These are phyloP conservation scores for Hydriomena furcata DNA, from an alignment of 2,888 invertebrate genomes.

Conservation along the genomic window DNA sequence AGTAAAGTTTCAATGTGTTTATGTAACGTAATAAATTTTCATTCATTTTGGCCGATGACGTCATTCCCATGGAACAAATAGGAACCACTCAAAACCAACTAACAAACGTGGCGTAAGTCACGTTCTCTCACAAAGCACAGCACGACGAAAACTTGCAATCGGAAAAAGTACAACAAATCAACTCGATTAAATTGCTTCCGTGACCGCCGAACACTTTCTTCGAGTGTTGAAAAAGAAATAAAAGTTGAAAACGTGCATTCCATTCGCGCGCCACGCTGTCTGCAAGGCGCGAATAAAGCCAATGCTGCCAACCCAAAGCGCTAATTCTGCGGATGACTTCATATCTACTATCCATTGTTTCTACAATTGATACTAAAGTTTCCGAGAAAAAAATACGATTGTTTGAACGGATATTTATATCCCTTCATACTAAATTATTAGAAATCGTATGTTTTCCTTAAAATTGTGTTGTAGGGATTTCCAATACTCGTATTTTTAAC, in stretches of 20 bases:
- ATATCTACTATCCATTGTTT: conserved; percentile 17
- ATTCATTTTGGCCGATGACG: too few species aligned
- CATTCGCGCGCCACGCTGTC: conserved; percentile 77
- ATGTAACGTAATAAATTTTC: too few species aligned
- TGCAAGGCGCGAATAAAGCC: conserved; percentile 50
- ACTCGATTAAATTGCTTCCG: conserved; percentile 59
- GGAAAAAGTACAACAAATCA: conserved; percentile 48
- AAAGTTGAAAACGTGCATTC: conserved; percentile 42
- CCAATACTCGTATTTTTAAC: too few species aligned
- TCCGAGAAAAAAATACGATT: background rate
- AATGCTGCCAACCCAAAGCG: conserved; percentile 54
- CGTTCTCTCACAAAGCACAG: conserved; percentile 40
- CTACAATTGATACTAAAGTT: background rate
- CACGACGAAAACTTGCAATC: conserved; percentile 41
- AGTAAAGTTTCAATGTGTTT: too few species aligned
- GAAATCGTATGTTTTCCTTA: too few species aligned
- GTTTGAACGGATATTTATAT: background rate
- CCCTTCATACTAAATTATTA: background rate
- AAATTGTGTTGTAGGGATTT: too few species aligned
- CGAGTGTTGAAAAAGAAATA: conserved; percentile 44
- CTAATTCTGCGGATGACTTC: conserved; percentile 40
- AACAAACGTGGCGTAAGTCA: conserved; percentile 46
- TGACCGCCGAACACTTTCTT: conserved; percentile 58
- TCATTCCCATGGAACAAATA: background rate
- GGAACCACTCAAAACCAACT: background rate